phyloP scores from a whole-genome alignment of 2,113 vertebrate genomes.

The Naja naja region DNA sequence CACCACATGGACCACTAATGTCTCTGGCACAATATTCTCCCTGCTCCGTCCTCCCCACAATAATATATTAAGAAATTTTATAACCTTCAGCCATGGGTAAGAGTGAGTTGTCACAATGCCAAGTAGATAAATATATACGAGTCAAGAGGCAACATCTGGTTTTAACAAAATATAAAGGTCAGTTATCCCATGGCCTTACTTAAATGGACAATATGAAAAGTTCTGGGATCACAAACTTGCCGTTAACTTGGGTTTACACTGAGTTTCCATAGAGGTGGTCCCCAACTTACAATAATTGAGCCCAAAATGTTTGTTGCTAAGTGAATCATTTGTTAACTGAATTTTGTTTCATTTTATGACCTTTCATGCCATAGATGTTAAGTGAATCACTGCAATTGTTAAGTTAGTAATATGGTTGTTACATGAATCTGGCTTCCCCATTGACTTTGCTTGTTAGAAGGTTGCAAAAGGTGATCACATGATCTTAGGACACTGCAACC shows the following conservation, averaged over 20 bases:
- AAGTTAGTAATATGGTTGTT: too few species aligned
- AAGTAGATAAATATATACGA: not conserved
- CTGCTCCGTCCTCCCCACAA: not conserved
- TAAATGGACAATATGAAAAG: not conserved
- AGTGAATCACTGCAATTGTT: too few species aligned
- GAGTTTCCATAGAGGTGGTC: not conserved
- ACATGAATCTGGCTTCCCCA: too few species aligned
- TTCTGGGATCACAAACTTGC: not conserved
- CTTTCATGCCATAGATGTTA: too few species aligned
- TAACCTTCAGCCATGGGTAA: not conserved
- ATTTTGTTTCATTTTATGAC: too few species aligned
- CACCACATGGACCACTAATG: conserved; percentile 14
- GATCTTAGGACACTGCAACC: too few species aligned
- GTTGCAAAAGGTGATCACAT: too few species aligned
- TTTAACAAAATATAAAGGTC: not conserved
- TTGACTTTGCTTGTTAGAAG: too few species aligned
- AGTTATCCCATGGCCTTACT: not conserved
- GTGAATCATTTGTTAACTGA: too few species aligned
- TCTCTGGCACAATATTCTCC: not conserved
- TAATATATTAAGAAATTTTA: not conserved
- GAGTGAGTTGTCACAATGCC: not conserved
- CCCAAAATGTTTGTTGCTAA: too few species aligned
- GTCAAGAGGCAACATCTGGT: not conserved
- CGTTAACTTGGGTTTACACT: not conserved
- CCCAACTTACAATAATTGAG: too few species aligned